Percentiles rank a stretch among this genome's conserved stretches.
These are phyloP conservation scores for Typhlomys cinereus DNA, from an alignment of 2,113 vertebrate species.

Conservation along the genomic window DNA sequence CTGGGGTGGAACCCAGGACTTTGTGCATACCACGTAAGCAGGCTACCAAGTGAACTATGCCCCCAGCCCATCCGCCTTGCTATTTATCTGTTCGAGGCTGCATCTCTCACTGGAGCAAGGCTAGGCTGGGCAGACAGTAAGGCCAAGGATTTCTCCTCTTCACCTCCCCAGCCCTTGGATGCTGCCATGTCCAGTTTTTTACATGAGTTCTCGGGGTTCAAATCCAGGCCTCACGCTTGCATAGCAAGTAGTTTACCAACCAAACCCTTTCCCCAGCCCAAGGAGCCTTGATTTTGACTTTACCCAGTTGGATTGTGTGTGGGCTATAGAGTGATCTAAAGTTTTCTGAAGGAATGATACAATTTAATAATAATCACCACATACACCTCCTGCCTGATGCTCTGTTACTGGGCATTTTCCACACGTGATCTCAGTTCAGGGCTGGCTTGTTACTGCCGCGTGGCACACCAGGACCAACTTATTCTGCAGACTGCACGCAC, in stretches of 20 bases:
- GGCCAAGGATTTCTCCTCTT: background rate
- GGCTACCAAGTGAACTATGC: too few relatives aligned
- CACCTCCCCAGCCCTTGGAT: background rate
- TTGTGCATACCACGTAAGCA: too few relatives aligned
- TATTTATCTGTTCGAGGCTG: background rate
- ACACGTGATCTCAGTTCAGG: background rate
- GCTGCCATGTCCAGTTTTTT: too few relatives aligned
- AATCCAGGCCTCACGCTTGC: too few relatives aligned
- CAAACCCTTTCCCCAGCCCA: too few relatives aligned
- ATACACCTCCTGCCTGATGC: background rate
- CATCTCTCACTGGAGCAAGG: too few relatives aligned
- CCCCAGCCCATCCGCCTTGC: too few relatives aligned
- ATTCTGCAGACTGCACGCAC: fast-evolving
- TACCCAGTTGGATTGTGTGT: too few relatives aligned
- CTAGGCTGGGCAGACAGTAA: background rate
- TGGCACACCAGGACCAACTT: background rate
- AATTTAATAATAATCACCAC: background rate
- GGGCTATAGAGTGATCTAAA: background rate
- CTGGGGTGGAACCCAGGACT: too few relatives aligned
- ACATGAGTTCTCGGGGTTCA: background rate
- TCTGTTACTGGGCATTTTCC: background rate
- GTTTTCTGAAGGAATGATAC: background rate
- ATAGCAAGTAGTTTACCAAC: background rate
- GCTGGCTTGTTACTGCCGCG: background rate
- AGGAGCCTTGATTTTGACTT: background rate